These are phyloP conservation scores for Lophura nycthemera DNA, from an alignment of 2,113 vertebrate species.

Conservation along the genomic window DNA sequence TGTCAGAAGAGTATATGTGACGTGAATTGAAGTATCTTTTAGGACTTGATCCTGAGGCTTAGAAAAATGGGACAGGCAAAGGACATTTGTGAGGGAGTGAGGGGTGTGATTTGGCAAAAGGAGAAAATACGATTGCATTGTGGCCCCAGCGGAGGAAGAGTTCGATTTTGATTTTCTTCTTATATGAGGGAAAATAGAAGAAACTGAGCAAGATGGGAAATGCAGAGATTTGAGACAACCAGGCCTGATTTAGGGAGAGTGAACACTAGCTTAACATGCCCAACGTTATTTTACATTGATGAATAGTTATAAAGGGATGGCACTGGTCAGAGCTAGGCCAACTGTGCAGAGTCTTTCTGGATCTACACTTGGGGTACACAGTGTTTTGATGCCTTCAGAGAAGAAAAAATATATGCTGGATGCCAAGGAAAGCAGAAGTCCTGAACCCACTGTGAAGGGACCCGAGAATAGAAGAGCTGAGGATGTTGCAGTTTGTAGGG, in stretches of 20 bases:
- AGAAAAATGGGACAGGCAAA: background rate
- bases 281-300: background rate
- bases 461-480: background rate
- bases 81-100: background rate
- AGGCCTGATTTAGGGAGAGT: background rate
- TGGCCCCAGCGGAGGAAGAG: background rate
- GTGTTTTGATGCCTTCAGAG: fast-evolving
- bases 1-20: background rate
- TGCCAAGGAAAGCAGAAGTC: background rate
- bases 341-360: background rate
- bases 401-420: background rate
- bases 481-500: background rate
- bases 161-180: background rate
- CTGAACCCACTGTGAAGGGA: background rate
- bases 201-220: background rate
- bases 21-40: background rate
- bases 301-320: background rate
- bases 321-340: background rate
- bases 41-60: background rate
- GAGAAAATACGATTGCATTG: background rate
- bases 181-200: background rate
- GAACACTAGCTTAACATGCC: background rate
- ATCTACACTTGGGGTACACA: fast-evolving
- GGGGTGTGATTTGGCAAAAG: too few species aligned
- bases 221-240: background rate